Conservation (phyloP, 1,140 invertebrate genomes). For the Cepaea nemoralis region DNA sequence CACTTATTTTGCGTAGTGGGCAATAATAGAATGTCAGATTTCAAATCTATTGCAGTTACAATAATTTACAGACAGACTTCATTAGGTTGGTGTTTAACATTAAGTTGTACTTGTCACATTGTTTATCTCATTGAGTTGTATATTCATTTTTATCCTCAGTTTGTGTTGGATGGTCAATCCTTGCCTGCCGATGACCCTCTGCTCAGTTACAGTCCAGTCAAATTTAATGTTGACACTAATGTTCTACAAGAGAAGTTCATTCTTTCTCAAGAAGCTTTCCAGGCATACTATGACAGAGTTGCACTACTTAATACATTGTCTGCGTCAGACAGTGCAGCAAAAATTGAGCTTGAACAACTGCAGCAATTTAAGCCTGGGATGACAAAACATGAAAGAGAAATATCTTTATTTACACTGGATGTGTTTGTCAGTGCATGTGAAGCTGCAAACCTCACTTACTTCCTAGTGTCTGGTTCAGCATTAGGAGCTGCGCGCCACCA, state of each 20-base stretch:
- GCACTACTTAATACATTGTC: conserved; percentile 1
- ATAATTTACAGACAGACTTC: no score
- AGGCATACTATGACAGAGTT: conserved; percentile 14
- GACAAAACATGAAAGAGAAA: conserved; percentile 34
- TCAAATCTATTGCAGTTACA: no score
- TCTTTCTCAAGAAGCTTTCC: conserved; percentile 9
- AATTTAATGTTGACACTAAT: conserved; percentile 26
- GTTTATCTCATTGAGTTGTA: background rate
- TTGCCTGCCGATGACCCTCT: conserved; percentile 1
- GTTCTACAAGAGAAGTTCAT: conserved; percentile 37
- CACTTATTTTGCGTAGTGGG: background rate
- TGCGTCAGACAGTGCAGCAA: background rate
- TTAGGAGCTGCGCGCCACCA: conserved; percentile 59
- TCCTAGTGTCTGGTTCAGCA: conserved; percentile 57
- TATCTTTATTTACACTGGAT: conserved; percentile 44
- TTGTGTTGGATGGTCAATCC: conserved; percentile 14
- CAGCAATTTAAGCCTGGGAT: conserved; percentile 42
- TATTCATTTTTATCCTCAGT: background rate
- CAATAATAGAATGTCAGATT: no score
- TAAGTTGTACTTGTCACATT: background rate
- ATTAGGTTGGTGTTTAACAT: no score
- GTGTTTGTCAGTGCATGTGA: conserved; percentile 45
- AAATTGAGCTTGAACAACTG: conserved; percentile 3
- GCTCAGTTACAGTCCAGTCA: conserved; percentile 1
- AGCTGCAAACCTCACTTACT: conserved; percentile 51